These are phyloP conservation scores for Macropis europaea DNA, from an alignment of 2,888 invertebrate species.

Conservation along the genomic window DNA sequence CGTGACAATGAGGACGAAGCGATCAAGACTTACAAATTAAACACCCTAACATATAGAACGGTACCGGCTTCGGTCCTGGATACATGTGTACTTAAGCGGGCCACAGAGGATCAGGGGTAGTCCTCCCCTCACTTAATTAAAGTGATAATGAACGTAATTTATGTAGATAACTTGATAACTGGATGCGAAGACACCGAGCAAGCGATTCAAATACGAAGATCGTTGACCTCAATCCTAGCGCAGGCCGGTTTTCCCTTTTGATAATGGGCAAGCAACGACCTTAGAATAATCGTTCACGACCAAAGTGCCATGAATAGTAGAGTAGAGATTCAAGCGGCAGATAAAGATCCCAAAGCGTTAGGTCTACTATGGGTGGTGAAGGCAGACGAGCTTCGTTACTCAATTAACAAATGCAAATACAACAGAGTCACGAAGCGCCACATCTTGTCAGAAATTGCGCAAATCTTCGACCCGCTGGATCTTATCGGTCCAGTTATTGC, in stretches of 20 bases:
- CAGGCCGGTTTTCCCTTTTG: no score
- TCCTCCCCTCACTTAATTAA: not conserved
- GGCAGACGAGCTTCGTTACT: not conserved
- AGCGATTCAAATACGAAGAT: no score
- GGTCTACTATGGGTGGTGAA: not conserved
- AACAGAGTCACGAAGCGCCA: not conserved
- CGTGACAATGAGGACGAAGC: not conserved
- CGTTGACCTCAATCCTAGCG: no score
- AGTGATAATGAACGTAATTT: not conserved
- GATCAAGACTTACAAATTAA: not conserved
- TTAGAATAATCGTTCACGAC: no score
- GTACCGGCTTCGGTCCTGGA: not conserved
- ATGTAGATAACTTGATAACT: conserved; percentile 7
- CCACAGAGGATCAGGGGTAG: not conserved
- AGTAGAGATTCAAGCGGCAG: not conserved
- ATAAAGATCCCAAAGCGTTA: not conserved
- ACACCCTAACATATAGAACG: not conserved
- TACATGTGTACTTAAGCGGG: not conserved
- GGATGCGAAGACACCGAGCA: no score
- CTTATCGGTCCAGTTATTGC: conserved; percentile 3
- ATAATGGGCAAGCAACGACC: not conserved
- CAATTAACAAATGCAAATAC: not conserved
- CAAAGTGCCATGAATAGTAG: not conserved
- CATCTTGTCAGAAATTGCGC: not conserved
- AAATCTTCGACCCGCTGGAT: conserved; percentile 10